These are phyloP conservation scores for Noctua janthe DNA, from an alignment of 2,888 invertebrate genomes.

Conservation along the genomic window DNA sequence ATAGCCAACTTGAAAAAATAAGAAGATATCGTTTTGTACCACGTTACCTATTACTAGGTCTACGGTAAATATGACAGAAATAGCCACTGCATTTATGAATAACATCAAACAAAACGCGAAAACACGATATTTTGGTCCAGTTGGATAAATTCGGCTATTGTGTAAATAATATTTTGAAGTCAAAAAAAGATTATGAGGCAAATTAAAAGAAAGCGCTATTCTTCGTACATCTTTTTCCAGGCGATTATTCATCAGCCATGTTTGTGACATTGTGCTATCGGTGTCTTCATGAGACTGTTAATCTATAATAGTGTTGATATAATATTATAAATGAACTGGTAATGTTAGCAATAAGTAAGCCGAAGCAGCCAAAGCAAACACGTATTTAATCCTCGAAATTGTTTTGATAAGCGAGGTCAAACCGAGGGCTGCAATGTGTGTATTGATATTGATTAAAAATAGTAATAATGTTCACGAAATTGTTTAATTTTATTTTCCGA, in stretches of 20 bases:
- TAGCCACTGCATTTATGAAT: background rate
- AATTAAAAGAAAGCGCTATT: conserved; percentile 14
- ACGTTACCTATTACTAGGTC: background rate
- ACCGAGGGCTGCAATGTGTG: too few species aligned
- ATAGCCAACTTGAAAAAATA: background rate
- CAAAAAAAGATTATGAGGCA: conserved; percentile 3
- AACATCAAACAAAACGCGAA: conserved; percentile 9
- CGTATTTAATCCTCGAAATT: background rate
- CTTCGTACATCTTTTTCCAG: background rate
- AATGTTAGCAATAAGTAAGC: background rate
- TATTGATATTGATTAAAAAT: too few species aligned
- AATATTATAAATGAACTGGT: background rate
- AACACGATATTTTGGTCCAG: background rate
- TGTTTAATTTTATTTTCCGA: too few species aligned
- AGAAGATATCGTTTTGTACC: background rate
- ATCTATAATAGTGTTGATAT: background rate
- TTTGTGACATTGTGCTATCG: background rate
- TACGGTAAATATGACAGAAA: background rate
- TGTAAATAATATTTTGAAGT: conserved; percentile 32
- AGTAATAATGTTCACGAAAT: too few species aligned
- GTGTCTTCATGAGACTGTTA: background rate
- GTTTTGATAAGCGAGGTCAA: background rate
- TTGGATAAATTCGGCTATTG: conserved; percentile 38
- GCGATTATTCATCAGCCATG: background rate
- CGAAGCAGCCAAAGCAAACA: background rate